phyloP scores from a whole-genome alignment of 1,140 invertebrate genomes.

The Polypedilum vanderplanki region DNA sequence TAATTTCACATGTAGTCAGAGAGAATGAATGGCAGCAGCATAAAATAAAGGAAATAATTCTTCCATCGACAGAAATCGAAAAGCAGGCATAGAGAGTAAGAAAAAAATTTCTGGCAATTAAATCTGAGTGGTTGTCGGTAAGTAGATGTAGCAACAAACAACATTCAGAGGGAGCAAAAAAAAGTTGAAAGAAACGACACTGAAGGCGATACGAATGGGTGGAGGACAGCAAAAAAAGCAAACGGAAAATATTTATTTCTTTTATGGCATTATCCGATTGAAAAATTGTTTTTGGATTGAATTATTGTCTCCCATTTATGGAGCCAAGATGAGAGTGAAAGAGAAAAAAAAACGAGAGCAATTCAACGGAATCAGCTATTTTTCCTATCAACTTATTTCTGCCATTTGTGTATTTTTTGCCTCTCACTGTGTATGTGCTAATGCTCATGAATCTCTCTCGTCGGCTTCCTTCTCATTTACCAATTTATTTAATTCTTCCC shows the following conservation, averaged over 20 bases:
- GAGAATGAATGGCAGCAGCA: neutral
- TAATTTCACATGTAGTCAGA: neutral
- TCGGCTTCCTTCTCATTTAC: no score
- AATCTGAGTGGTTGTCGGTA: constrained; percentile 23
- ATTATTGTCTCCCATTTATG: constrained; percentile 23
- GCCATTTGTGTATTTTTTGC: neutral
- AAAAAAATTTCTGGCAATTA: constrained; percentile 24
- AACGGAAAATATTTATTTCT: constrained; percentile 28
- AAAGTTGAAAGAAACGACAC: neutral
- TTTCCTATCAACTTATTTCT: neutral
- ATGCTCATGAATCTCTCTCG: no score
- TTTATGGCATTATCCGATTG: constrained; percentile 16
- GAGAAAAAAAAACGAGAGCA: neutral
- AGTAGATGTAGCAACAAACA: neutral
- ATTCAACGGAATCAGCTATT: constrained; percentile 16
- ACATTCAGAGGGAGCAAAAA: no score
- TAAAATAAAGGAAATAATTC: neutral
- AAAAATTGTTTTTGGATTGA: constrained; percentile 28
- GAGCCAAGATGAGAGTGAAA: neutral
- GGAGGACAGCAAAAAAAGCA: neutral
- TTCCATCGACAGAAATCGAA: neutral
- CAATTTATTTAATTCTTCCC: no score
- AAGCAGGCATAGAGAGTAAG: no score
- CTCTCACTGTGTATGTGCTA: neutral
- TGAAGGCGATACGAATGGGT: neutral